Conservation (phyloP, 2,888 invertebrate genomes). For the Rugalucina vietnamica region DNA sequence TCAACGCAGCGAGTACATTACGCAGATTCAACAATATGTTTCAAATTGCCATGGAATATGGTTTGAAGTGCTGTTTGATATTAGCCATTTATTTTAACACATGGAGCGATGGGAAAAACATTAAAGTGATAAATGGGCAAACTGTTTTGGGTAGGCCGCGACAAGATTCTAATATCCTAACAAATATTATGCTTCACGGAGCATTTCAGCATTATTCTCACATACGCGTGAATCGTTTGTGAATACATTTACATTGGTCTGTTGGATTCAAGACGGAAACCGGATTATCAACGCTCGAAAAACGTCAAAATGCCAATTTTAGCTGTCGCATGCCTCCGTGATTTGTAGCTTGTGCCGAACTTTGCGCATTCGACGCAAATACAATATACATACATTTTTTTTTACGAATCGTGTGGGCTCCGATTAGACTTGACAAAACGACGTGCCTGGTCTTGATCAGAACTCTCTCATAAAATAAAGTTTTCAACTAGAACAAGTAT, state of each 20-base stretch:
- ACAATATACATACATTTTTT: too few relatives aligned
- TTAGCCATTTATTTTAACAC: slow-evolving; percentile 56
- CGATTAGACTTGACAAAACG: too few relatives aligned
- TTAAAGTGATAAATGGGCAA: slow-evolving; percentile 64
- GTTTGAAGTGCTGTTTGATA: slow-evolving; percentile 43
- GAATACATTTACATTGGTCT: background rate
- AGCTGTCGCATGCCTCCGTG: background rate
- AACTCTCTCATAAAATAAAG: too few relatives aligned
- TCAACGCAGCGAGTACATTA: slow-evolving; percentile 51
- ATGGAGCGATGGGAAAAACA: slow-evolving; percentile 44
- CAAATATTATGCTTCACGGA: slow-evolving; percentile 45
- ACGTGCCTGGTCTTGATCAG: too few relatives aligned
- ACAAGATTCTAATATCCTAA: slow-evolving; percentile 27
- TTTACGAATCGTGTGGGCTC: too few relatives aligned
- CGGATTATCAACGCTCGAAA: background rate
- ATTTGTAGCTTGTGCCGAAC: too few relatives aligned
- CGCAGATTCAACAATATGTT: slow-evolving; percentile 59
- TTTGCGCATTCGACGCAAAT: too few relatives aligned
- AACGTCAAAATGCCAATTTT: background rate
- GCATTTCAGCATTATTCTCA: slow-evolving; percentile 15
- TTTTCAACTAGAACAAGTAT: too few relatives aligned
- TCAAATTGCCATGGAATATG: slow-evolving; percentile 59
- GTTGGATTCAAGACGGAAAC: background rate
- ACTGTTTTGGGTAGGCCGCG: slow-evolving; percentile 24
- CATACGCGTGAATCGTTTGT: background rate